Base-by-base conservation (phyloP, 2,113 vertebrate genomes). In the Paramormyrops kingsleyae region DNA sequence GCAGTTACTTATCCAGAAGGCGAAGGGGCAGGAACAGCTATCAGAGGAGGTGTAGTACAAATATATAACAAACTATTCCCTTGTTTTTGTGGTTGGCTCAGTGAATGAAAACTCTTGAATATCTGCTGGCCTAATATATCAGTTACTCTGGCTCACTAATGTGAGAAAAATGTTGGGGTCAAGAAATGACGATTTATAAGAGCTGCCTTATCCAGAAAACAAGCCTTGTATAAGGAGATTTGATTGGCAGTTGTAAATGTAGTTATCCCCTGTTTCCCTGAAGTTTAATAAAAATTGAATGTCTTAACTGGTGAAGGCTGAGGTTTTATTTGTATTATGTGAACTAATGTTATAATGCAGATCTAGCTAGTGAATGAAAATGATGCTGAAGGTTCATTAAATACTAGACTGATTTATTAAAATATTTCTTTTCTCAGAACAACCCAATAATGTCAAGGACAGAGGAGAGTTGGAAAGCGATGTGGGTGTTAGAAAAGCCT, bases 401-500 rank as follows among this genome's bases (percentile, higher is more conserved):
- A 39, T 13, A 15, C 42, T 0, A 42, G 17, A 15, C 66, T 56
- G 42, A 89, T 19, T 59, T 3, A 13, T 52, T 84, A 19, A 21
- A 24, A 50, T 80, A 13, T 31, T 17, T 90, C 24, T 88, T 6
- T 77, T 91, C 88, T 9, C 90, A 99, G 98, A 86, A 0, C 0
- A 52, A 0, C 97, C 98, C 0, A 62, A 5, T 0, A 91, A 92
- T 0, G 97, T 95, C 92, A 97, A 94, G 91, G 92, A 97, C 15
- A 93, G 97, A 89, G 98, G 97, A 13, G 91, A 95, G n/a, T 91
- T 96, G 21, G 97, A 95, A 15, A 94, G 94, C 0, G 94, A 89
- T 0, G 91, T 95, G 4, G 98, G 97, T 4, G 88, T 94, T 90
- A 95, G 97, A 42, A 97, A 94, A 93, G 97, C 97, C 89, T 99